Conservation (phyloP, 2,797 vertebrate species). For the Vultur gryphus region DNA sequence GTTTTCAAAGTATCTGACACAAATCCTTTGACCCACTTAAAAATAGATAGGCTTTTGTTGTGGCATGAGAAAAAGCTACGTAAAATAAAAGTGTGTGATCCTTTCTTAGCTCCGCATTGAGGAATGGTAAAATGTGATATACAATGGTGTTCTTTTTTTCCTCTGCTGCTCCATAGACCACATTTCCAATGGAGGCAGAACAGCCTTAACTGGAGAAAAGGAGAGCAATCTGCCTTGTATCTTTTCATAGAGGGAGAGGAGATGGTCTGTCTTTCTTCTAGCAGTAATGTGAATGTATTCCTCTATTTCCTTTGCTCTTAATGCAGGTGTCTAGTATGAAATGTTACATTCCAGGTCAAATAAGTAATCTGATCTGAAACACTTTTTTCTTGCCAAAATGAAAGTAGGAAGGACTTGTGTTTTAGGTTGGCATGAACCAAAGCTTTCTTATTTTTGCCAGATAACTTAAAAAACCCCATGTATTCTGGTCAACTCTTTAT, state of each 20-base stretch:
- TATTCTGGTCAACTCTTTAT: not conserved
- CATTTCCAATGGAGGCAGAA: not conserved
- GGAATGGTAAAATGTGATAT: not conserved
- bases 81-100: not conserved
- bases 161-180: not conserved
- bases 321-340: not conserved
- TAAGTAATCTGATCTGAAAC: not conserved
- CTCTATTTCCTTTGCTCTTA: not conserved
- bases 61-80: not conserved
- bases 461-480: not conserved
- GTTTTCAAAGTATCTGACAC: not conserved
- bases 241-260: not conserved
- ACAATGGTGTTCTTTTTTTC: not conserved
- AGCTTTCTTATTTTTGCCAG: not conserved
- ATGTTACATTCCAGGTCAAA: not conserved
- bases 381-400: not conserved
- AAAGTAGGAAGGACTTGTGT: not conserved
- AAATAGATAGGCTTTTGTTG: not conserved
- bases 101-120: not conserved
- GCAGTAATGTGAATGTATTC: not conserved
- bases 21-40: not conserved
- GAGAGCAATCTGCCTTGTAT: not conserved
- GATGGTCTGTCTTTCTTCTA: not conserved
- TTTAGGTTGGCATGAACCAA: not conserved
- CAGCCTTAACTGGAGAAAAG: not conserved